phyloP scores from a whole-genome alignment of 2,888 invertebrate genomes.

The Lepidochrysops patricia region DNA sequence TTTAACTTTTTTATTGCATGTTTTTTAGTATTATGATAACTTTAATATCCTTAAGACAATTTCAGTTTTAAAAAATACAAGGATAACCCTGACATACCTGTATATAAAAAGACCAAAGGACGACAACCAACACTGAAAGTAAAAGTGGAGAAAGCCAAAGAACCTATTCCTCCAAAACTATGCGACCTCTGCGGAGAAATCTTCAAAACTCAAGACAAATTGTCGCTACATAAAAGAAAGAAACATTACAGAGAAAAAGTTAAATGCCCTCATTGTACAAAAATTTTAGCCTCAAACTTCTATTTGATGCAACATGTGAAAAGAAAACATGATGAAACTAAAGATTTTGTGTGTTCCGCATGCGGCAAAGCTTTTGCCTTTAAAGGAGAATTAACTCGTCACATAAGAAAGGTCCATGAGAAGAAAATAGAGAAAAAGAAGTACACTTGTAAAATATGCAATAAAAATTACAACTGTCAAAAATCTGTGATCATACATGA shows the following conservation, averaged over 20 bases:
- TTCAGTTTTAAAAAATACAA: constrained; percentile 39
- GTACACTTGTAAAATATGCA: constrained; percentile 51
- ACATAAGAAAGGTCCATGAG: constrained; percentile 49
- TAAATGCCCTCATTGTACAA: constrained; percentile 50
- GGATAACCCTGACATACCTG: constrained; percentile 25
- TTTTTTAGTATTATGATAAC: too few species aligned
- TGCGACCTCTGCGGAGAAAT: constrained; percentile 57
- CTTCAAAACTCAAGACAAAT: constrained; percentile 39
- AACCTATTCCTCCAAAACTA: constrained; percentile 35
- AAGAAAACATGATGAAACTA: constrained; percentile 42
- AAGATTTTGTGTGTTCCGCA: constrained; percentile 47
- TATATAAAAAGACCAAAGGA: constrained; percentile 25
- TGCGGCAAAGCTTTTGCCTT: constrained; percentile 54
- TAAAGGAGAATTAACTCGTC: constrained; percentile 44
- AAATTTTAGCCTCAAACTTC: constrained; percentile 38
- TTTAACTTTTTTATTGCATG: too few species aligned
- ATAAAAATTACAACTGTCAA: constrained; percentile 51
- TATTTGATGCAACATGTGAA: constrained; percentile 51
- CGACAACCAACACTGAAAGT: constrained; percentile 24
- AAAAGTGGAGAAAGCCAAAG: constrained; percentile 28
- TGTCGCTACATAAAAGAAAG: constrained; percentile 42
- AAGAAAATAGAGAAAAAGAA: constrained; percentile 38
- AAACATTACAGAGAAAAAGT: constrained; percentile 40
- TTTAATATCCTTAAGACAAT: constrained; percentile 19
- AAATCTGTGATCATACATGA: constrained; percentile 62